Evolutionary conservation across 2,113 vertebrate genomes (phyloP).

Genomic region (Dendrocopos noguchii): DNA sequence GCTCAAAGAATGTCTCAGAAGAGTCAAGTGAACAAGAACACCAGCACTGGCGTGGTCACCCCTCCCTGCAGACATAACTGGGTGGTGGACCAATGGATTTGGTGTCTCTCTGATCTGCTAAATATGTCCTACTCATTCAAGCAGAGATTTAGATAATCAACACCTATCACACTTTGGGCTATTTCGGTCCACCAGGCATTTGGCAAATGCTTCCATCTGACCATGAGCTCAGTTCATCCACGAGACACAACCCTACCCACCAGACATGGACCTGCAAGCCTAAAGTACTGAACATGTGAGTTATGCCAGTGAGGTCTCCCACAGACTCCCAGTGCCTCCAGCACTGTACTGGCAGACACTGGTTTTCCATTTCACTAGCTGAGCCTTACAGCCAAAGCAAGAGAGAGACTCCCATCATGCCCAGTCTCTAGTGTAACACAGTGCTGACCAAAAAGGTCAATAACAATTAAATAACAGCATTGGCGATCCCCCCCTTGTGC

Average conservation of each 20-base stretch:
- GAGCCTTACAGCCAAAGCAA: not conserved
- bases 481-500: not conserved
- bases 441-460: not conserved
- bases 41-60: not conserved
- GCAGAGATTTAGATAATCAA: not conserved
- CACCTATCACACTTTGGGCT: not conserved
- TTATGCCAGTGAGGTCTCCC: not conserved
- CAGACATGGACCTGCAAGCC: not conserved
- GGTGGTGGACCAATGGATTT: not conserved
- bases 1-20: not conserved
- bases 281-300: not conserved
- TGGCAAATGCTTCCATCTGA: not conserved
- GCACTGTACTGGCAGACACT: not conserved
- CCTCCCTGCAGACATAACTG: not conserved
- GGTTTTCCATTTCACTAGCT: not conserved
- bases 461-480: not conserved
- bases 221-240: not conserved
- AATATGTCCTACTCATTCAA: not conserved
- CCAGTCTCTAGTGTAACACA: rapidly evolving
- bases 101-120: not conserved
- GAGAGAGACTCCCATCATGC: not conserved
- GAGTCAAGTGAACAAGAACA: not conserved
- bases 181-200: not conserved
- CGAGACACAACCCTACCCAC: not conserved
- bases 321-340: not conserved